phyloP scores from a whole-genome alignment of 2,888 invertebrate genomes.

The Lasioglossum marginatum region DNA sequence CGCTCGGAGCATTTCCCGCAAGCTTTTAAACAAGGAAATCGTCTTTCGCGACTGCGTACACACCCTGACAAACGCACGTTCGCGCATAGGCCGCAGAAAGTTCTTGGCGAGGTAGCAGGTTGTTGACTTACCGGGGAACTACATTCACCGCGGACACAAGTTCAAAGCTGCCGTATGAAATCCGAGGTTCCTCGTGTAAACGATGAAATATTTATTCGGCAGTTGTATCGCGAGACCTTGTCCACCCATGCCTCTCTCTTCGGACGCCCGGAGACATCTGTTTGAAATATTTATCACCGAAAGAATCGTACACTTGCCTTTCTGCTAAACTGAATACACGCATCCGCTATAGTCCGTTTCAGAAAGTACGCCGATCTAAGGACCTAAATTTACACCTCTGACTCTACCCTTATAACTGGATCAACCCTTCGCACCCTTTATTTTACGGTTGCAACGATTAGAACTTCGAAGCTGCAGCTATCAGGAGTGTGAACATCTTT shows the following conservation, averaged over 20 bases:
- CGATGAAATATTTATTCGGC: slow-evolving; percentile 39
- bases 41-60: not conserved
- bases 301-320: not conserved
- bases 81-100: not conserved
- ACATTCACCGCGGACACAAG: slow-evolving; percentile 24
- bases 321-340: not conserved
- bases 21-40: slow-evolving; percentile 1
- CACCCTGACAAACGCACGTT: not conserved
- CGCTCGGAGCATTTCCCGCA: not conserved
- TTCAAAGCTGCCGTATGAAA: slow-evolving; percentile 50
- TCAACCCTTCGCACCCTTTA: too few species aligned
- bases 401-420: too few species aligned
- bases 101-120: not conserved
- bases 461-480: too few species aligned
- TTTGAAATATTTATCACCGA: not conserved
- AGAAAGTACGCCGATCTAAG: too few species aligned
- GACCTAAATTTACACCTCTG: too few species aligned
- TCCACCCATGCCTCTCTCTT: slow-evolving; percentile 16
- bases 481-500: too few species aligned
- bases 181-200: slow-evolving; percentile 33
- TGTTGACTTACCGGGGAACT: slow-evolving; percentile 22
- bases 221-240: not conserved
- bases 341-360: not conserved
- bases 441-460: too few species aligned
- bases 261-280: not conserved